Percentiles rank a stretch among this genome's conserved stretches.
phyloP scores from a whole-genome alignment of 2,888 invertebrate genomes.

The Meiosimyza decipiens region DNA sequence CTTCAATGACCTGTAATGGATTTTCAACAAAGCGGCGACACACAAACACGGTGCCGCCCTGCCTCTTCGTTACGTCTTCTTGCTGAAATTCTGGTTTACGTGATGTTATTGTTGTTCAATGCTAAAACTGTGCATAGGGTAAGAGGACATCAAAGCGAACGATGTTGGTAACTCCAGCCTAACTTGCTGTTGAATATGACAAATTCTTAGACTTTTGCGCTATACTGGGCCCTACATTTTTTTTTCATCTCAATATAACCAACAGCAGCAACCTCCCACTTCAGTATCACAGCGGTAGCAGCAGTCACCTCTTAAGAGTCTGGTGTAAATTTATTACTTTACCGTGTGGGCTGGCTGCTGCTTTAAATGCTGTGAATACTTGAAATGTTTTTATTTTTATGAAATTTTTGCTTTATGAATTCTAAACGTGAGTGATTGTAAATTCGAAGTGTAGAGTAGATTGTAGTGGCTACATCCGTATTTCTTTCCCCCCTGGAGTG shows the following conservation, averaged over 20 bases:
- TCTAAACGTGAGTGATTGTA: conserved; percentile 7
- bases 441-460: background rate
- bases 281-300: no score
- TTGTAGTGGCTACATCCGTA: background rate
- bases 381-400: conserved; percentile 13
- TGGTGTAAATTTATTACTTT: conserved; percentile 2
- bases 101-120: background rate
- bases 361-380: conserved; percentile 17
- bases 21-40: conserved; percentile 15
- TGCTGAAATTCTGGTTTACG: background rate
- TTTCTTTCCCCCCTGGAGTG: no score
- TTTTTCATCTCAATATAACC: no score
- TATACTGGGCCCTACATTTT: no score
- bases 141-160: no score
- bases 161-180: no score
- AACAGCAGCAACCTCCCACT: no score
- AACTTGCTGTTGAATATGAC: no score
- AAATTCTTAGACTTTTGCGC: no score
- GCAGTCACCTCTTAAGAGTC: background rate
- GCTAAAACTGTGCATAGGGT: no score
- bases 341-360: conserved; percentile 1
- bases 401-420: conserved; percentile 20
- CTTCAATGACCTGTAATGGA: conserved; percentile 28
- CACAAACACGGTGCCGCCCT: background rate
- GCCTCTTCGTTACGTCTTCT: background rate